Evolutionary conservation across 2,888 invertebrate species (phyloP), one percentile per base, ranked within the genome.

Genomic region (Molorchus minor): DNA sequence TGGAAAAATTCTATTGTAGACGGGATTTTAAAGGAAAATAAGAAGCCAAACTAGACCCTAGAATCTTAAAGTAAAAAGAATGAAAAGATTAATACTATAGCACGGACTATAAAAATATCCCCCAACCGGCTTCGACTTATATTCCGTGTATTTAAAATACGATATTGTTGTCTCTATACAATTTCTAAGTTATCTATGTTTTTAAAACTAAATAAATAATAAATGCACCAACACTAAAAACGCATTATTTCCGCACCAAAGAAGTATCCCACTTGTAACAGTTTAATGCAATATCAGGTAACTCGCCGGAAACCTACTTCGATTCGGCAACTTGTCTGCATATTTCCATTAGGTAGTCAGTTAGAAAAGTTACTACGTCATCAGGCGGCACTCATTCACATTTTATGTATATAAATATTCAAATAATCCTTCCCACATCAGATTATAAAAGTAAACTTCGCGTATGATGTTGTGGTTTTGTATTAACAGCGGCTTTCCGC

Each of bases 341-440:
- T 71, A 73, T 72, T 76, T 75, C 75, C 75, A 76, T 76, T 73
- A 74, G 69, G 67, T 70, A 75, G 74, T 75, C 76, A 72, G 75
- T 77, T 76, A 70, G 71, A 74, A 71, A 77, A 77, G 75, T 68
- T 75, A 75, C 71, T 78, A 79, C 78, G 78, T 77, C 77, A 78
- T 66, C 72, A 77, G 74, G 76, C 77, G 77, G 73, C 68, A 64
- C 64, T 66, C 71, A 64, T 72, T 72, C 71, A 70, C 74, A 72
- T 77, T 77, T 79, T 78, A 78, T 79, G 77, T 74, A 76, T 78
- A 78, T 80, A 79, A 80, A 80, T 80, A 80, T 80, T 80, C 79
- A 79, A 79, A 79, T 79, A 79, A 80, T 78, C 79, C 77, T 63
- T 62, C 67, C 69, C 66, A 76, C 77, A 79, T 79, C 79, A 75